A percentile compares a stretch with the other conserved stretches of the same genome.
Conservation (phyloP, 2,888 invertebrate genomes). For the Dendrolimus houi region DNA sequence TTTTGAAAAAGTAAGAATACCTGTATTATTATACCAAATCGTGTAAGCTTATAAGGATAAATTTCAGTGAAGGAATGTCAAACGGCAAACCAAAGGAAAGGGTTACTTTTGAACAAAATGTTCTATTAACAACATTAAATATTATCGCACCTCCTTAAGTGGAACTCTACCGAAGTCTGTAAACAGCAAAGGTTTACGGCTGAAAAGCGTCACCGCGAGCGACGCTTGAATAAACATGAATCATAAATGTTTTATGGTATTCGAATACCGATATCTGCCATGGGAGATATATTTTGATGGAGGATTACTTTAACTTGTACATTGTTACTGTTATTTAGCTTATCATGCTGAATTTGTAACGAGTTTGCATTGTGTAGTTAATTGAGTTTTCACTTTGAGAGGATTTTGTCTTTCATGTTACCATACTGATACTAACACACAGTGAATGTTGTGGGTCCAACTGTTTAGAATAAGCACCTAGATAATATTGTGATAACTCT, state of each 20-base stretch:
- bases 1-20: too few species aligned
- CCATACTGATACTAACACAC: too few species aligned
- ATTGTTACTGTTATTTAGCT: background rate
- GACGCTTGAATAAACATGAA: conserved; percentile 50
- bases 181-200: conserved; percentile 25
- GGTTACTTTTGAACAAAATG: too few species aligned
- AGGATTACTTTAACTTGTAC: background rate
- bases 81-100: too few species aligned
- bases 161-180: background rate
- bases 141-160: background rate
- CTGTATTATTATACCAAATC: too few species aligned
- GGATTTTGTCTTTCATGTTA: too few species aligned
- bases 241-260: conserved; percentile 40
- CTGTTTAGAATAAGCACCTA: too few species aligned
- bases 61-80: too few species aligned
- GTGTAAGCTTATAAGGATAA: too few species aligned
- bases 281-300: conserved; percentile 1
- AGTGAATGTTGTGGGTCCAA: too few species aligned
- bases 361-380: background rate
- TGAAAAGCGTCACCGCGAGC: conserved; percentile 23
- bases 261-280: conserved; percentile 20
- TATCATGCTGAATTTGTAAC: background rate
- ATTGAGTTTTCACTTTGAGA: background rate
- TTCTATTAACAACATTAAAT: background rate
- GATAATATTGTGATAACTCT: too few species aligned